Conservation (phyloP, 2,797 vertebrate genomes). For the Eupleurogrammus muticus region DNA sequence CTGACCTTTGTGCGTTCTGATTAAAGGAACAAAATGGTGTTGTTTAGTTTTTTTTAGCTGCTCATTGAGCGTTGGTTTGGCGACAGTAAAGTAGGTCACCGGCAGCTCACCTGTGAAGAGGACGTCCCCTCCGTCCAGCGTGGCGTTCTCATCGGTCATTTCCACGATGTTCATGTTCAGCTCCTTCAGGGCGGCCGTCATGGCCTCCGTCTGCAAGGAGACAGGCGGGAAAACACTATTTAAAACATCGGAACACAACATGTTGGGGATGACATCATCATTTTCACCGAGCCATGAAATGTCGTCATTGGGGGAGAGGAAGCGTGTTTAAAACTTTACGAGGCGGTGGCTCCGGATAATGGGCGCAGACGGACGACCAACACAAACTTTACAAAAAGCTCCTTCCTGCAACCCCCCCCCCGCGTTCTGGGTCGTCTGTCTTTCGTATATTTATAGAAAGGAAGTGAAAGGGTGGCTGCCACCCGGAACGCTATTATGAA, state of each 20-base stretch:
- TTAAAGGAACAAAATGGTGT: constrained; percentile 15
- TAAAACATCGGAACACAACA: constrained; percentile 54
- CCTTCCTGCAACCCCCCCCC: constrained; percentile 49
- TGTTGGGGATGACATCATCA: constrained; percentile 67
- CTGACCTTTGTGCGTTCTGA: constrained; percentile 24
- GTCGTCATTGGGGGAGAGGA: constrained; percentile 72
- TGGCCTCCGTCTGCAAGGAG: constrained; percentile 86
- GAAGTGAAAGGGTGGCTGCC: constrained; percentile 29
- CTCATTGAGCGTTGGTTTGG: too few species aligned
- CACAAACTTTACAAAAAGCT: constrained; percentile 36
- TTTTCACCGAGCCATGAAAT: constrained; percentile 68
- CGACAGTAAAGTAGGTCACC: background rate
- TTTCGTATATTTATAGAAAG: constrained; percentile 47
- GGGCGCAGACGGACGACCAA: constrained; percentile 51
- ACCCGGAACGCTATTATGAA: constrained; percentile 33
- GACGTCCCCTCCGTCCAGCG: constrained; percentile 96
- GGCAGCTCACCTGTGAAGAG: constrained; percentile 92
- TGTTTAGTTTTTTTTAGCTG: too few species aligned
- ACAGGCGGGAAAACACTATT: constrained; percentile 42
- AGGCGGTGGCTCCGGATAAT: constrained; percentile 55
- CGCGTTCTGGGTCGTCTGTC: constrained; percentile 38
- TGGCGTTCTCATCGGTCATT: constrained; percentile 94
- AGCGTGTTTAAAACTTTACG: constrained; percentile 68
- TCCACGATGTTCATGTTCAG: constrained; percentile 94
- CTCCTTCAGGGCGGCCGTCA: constrained; percentile 88